phyloP scores from a whole-genome alignment of 2,888 invertebrate species.

The Drosophila neutralis region DNA sequence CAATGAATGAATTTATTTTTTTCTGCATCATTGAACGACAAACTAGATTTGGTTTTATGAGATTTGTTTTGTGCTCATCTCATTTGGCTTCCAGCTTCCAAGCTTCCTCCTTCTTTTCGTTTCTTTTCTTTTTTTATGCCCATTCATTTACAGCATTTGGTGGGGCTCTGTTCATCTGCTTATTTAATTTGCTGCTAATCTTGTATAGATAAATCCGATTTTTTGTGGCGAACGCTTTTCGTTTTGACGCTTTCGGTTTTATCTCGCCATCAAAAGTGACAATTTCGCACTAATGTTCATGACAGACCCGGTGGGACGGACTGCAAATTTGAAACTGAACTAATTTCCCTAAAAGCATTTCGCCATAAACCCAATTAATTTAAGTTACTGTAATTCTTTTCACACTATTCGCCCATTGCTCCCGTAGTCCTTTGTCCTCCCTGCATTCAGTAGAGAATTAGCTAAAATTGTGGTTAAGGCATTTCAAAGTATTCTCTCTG shows the following conservation, averaged over 20 bases:
- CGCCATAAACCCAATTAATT: conserved; percentile 80
- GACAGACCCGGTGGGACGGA: not conserved
- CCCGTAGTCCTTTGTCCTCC: not conserved
- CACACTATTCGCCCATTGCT: conserved; percentile 48
- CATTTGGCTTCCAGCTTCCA: conserved; percentile 44
- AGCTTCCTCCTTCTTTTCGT: not conserved
- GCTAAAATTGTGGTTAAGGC: conserved; percentile 60
- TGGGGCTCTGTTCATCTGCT: conserved; percentile 59
- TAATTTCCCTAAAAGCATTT: conserved; percentile 79
- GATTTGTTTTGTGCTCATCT: conserved; percentile 72
- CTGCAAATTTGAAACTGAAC: conserved; percentile 65
- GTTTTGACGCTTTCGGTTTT: conserved; percentile 44
- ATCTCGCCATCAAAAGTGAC: conserved; percentile 76
- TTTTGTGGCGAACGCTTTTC: conserved; percentile 17
- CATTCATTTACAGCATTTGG: conserved; percentile 57
- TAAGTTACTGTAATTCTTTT: conserved; percentile 71
- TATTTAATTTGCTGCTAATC: conserved; percentile 81
- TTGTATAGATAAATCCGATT: conserved; percentile 66
- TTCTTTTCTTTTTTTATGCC: conserved; percentile 20
- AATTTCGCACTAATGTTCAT: conserved; percentile 60
- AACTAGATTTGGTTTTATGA: conserved; percentile 79
- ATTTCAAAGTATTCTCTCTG: conserved; percentile 36
- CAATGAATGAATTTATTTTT: conserved; percentile 68
- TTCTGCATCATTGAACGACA: conserved; percentile 80
- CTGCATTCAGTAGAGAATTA: conserved; percentile 45